Conservation (phyloP, 2,888 invertebrate genomes). For the Sphecodes monilicornis region DNA sequence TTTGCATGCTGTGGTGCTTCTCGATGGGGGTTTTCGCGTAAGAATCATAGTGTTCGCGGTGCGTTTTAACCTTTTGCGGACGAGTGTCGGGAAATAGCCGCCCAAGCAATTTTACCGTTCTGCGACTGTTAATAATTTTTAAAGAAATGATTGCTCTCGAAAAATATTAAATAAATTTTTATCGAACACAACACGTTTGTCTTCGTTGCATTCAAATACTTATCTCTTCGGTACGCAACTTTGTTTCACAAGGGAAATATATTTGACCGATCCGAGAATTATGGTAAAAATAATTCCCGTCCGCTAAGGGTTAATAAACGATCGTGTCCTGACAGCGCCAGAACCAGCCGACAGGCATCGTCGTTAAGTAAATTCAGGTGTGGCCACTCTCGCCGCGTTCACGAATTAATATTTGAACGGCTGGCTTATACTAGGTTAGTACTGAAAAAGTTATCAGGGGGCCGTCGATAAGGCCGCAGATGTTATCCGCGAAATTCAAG, state of each 20-base stretch:
- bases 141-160: too few relatives aligned
- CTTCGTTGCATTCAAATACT: too few relatives aligned
- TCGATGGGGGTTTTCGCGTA: not conserved
- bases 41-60: not conserved
- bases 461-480: conserved; percentile 83
- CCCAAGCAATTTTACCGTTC: too few relatives aligned
- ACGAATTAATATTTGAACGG: conserved; percentile 83
- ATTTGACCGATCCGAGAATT: too few relatives aligned
- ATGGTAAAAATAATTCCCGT: too few relatives aligned
- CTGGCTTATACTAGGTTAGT: conserved; percentile 84
- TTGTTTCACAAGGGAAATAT: too few relatives aligned
- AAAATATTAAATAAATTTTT: too few relatives aligned
- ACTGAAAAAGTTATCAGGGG: conserved; percentile 80
- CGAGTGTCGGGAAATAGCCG: too few relatives aligned
- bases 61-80: too few relatives aligned
- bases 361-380: conserved; percentile 81
- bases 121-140: too few relatives aligned
- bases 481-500: conserved; percentile 84
- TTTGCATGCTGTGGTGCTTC: not conserved
- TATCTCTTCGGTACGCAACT: too few relatives aligned
- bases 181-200: too few relatives aligned
- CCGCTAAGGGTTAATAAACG: conserved; percentile 56
- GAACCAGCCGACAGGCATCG: conserved; percentile 20
- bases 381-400: conserved; percentile 68
- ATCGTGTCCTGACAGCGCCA: conserved; percentile 41